phyloP scores from a whole-genome alignment of 64 coral and sea anemone genomes.

The Stichodactyla helianthus region DNA sequence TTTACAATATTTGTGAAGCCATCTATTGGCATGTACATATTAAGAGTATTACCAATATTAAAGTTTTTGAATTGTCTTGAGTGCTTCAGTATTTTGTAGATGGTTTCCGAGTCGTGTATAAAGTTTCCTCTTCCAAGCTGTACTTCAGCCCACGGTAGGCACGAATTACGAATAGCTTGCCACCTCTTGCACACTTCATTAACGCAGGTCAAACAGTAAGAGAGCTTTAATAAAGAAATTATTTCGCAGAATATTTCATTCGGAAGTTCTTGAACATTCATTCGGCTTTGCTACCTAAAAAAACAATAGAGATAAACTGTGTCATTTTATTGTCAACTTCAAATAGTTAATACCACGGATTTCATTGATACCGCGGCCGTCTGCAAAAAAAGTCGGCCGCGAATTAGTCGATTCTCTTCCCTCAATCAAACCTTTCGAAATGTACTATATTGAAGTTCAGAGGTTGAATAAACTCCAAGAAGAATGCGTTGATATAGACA shows the following conservation, averaged over 20 bases:
- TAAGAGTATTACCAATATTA: not conserved
- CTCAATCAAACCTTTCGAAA: too few relatives aligned
- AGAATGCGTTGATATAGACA: too few relatives aligned
- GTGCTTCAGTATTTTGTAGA: not conserved
- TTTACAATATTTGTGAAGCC: not conserved
- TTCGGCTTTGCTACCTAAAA: slow-evolving; percentile 19
- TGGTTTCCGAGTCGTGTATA: not conserved
- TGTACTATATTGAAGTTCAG: too few relatives aligned
- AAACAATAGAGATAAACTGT: not conserved
- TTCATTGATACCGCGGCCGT: too few relatives aligned
- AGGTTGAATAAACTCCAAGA: too few relatives aligned
- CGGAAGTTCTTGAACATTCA: slow-evolving; percentile 5
- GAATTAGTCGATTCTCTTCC: too few relatives aligned
- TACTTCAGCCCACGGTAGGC: not conserved
- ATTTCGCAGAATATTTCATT: slow-evolving; percentile 12
- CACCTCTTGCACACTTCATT: slow-evolving; percentile 9
- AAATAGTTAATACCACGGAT: too few relatives aligned
- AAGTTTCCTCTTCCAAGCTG: not conserved
- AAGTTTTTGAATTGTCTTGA: not conserved
- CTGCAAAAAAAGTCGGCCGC: too few relatives aligned
- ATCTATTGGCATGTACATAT: not conserved
- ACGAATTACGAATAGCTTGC: not conserved
- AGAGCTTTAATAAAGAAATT: slow-evolving; percentile 1
- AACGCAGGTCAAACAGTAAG: not conserved
- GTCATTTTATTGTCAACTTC: too few relatives aligned